phyloP scores from a whole-genome alignment of 2,113 vertebrate genomes.

The Epinephelus lanceolatus region DNA sequence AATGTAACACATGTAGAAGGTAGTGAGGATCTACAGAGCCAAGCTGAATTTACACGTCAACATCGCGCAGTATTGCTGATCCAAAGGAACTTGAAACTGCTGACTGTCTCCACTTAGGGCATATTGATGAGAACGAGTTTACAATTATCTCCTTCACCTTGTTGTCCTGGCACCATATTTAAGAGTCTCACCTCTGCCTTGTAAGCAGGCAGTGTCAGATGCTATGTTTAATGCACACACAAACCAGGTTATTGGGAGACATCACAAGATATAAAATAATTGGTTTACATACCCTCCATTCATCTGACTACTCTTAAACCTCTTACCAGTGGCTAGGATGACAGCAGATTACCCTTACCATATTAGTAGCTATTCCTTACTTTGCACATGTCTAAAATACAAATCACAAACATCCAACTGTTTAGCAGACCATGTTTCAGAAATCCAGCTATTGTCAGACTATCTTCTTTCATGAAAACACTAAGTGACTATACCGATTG shows the following conservation, averaged over 20 bases:
- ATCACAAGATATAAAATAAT: not conserved
- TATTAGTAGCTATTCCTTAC: not conserved
- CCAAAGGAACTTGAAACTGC: constrained; percentile 51
- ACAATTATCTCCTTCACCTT: constrained; percentile 14
- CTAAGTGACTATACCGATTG: not conserved
- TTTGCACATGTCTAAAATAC: not conserved
- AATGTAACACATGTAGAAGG: constrained; percentile 35
- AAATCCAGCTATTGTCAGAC: not conserved
- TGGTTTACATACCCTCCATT: not conserved
- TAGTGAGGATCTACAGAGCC: constrained; percentile 24
- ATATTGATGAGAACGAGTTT: constrained; percentile 42
- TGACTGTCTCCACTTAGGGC: constrained; percentile 31
- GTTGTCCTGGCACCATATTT: not conserved
- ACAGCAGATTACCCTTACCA: too few relatives aligned
- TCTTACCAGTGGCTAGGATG: not conserved
- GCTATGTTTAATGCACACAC: not conserved
- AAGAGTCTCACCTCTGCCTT: not conserved
- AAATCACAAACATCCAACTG: not conserved
- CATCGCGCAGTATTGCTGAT: constrained; percentile 46
- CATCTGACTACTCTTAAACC: not conserved
- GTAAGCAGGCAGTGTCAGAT: not conserved
- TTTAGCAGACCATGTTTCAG: not conserved
- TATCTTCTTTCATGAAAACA: not conserved
- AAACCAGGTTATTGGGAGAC: not conserved
- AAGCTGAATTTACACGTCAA: constrained; percentile 38